Percentiles rank a stretch among this genome's conserved stretches.
Conservation (phyloP, 2,797 vertebrate genomes). For the Galagoides demidoff region DNA sequence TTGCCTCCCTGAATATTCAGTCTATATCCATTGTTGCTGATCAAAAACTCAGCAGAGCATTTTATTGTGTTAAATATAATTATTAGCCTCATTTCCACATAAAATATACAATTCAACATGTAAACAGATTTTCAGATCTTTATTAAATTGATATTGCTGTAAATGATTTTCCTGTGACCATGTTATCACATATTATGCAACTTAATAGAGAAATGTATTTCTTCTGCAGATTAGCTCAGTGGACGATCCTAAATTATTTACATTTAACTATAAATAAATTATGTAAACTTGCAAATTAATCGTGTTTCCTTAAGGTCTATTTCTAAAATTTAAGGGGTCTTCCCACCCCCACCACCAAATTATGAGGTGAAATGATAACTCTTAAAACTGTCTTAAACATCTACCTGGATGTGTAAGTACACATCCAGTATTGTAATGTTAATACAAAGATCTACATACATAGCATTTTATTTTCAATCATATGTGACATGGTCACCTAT, state of each 20-base stretch:
- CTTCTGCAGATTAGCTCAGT: not conserved
- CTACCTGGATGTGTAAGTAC: not conserved
- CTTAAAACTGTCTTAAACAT: not conserved
- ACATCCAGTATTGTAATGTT: not conserved
- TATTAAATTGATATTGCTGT: not conserved
- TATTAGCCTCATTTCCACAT: not conserved
- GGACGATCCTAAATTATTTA: not conserved
- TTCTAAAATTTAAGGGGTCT: not conserved
- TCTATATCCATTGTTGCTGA: not conserved
- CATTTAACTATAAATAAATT: slow-evolving; percentile 16
- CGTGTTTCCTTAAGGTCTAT: not conserved
- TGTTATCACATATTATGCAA: not conserved
- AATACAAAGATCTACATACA: not conserved
- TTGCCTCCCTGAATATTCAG: not conserved
- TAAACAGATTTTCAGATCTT: fast-evolving
- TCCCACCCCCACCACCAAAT: not conserved
- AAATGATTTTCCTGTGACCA: not conserved
- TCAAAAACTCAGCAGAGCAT: not conserved
- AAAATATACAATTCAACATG: not conserved
- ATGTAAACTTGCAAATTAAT: not conserved
- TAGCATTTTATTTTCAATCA: not conserved
- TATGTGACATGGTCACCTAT: not conserved
- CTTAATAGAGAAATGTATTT: not conserved
- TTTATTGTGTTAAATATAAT: not conserved
- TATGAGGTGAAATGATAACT: slow-evolving; percentile 30